A percentile compares a stretch with the other conserved stretches of the same genome.
Evolutionary conservation across 2,888 invertebrate genomes (phyloP).

Genomic region (Anoncus sp.): DNA sequence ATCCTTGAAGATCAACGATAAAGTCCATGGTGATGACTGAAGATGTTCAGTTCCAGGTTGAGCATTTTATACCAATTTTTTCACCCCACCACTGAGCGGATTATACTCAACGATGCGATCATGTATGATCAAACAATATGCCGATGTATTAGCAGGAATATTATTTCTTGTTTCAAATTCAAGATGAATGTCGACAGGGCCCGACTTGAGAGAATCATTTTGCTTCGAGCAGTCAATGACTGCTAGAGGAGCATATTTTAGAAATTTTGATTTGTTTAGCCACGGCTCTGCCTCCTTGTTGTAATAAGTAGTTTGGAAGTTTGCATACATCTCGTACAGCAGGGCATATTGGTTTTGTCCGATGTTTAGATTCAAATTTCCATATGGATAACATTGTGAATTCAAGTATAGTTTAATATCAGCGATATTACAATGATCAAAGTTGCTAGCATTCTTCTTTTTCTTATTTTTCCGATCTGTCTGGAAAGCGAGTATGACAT

Average conservation of each 20-base stretch:
- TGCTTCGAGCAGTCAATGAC: conserved; percentile 7
- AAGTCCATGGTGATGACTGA: too few relatives aligned
- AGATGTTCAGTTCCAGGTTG: too few relatives aligned
- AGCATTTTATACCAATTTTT: too few relatives aligned
- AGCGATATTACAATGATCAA: neutral
- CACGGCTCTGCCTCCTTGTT: neutral
- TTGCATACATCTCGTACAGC: neutral
- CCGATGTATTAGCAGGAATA: neutral
- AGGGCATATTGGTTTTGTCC: neutral
- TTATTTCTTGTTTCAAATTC: conserved; percentile 1
- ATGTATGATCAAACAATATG: too few relatives aligned
- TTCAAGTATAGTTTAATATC: neutral
- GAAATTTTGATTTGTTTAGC: neutral
- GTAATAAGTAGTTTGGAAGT: conserved; percentile 7
- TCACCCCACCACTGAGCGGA: too few relatives aligned
- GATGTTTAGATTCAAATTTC: conserved; percentile 4
- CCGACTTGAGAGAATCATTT: conserved; percentile 5
- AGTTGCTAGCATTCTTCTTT: too few relatives aligned
- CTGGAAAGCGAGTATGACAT: too few relatives aligned
- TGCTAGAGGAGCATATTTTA: neutral
- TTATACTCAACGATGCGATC: too few relatives aligned
- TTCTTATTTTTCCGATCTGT: too few relatives aligned
- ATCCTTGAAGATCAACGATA: too few relatives aligned
- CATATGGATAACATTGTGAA: neutral
- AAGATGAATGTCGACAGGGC: neutral